phyloP scores from a whole-genome alignment of 2,797 vertebrate species.

The Leptodactylus fallax region DNA sequence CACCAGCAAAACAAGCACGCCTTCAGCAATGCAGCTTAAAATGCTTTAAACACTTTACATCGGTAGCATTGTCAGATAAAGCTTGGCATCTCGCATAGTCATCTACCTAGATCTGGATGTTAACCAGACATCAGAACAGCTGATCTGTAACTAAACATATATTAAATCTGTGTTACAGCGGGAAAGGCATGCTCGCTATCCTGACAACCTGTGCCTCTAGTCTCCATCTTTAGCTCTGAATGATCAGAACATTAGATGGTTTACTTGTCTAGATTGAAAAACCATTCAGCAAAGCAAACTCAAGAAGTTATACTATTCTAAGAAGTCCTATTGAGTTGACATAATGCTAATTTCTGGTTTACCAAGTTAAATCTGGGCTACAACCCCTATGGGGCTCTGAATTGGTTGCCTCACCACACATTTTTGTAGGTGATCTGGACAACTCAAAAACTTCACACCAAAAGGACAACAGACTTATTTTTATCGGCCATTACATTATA shows the following conservation, averaged over 20 bases:
- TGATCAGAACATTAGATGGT: neutral
- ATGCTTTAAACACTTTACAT: neutral
- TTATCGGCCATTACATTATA: too few species aligned
- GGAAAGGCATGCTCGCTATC: neutral
- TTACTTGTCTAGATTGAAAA: neutral
- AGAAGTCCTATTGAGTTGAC: neutral
- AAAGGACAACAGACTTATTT: too few species aligned
- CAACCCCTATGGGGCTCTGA: too few species aligned
- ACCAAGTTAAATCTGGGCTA: neutral
- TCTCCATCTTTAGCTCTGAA: neutral
- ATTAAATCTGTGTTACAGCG: neutral
- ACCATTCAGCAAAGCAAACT: neutral
- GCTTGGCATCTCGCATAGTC: neutral
- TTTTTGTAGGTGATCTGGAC: neutral
- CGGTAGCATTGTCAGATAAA: neutral
- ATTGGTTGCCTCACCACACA: neutral
- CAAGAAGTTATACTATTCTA: neutral
- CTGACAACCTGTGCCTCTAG: neutral
- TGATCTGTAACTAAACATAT: conserved; percentile 2
- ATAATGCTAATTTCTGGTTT: neutral
- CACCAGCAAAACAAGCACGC: neutral
- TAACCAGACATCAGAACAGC: neutral
- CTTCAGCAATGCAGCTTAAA: neutral
- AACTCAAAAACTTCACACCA: neutral
- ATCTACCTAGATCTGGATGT: neutral